Conservation (phyloP, 1,140 invertebrate genomes). For the Papilio aristodemus region DNA sequence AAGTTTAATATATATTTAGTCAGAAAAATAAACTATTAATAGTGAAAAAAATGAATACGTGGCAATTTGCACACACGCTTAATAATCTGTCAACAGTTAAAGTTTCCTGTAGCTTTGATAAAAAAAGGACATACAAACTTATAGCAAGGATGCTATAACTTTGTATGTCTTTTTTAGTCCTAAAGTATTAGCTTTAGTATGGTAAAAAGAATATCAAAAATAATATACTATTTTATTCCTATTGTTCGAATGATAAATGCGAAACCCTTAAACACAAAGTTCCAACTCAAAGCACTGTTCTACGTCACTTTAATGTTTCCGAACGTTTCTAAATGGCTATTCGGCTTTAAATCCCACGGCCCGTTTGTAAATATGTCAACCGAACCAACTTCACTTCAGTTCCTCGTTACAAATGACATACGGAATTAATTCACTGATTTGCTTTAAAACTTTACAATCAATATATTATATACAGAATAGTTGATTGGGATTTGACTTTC, state of each 20-base stretch:
- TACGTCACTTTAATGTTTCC: conserved; percentile 22
- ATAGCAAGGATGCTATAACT: no score
- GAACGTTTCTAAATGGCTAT: conserved; percentile 13
- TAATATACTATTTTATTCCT: not conserved
- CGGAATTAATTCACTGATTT: conserved; percentile 4
- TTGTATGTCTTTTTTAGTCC: no score
- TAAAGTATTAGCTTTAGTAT: no score
- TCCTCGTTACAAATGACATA: conserved; percentile 4
- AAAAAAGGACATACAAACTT: no score
- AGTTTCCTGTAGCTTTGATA: no score
- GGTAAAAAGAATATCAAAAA: not conserved
- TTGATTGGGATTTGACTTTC: no score
- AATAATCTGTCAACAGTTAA: no score
- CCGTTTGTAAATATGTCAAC: conserved; percentile 16
- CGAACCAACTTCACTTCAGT: conserved; percentile 14
- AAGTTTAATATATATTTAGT: no score
- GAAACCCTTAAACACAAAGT: conserved; percentile 18
- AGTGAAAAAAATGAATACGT: no score
- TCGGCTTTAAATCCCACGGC: conserved; percentile 20
- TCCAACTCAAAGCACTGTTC: conserved; percentile 18
- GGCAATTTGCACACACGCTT: no score
- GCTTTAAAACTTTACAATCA: not conserved
- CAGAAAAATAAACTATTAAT: no score
- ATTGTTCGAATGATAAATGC: conserved; percentile 11
- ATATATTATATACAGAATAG: not conserved